Base-by-base conservation (phyloP, 2,113 vertebrate genomes). In the Crotalus helleri region DNA sequence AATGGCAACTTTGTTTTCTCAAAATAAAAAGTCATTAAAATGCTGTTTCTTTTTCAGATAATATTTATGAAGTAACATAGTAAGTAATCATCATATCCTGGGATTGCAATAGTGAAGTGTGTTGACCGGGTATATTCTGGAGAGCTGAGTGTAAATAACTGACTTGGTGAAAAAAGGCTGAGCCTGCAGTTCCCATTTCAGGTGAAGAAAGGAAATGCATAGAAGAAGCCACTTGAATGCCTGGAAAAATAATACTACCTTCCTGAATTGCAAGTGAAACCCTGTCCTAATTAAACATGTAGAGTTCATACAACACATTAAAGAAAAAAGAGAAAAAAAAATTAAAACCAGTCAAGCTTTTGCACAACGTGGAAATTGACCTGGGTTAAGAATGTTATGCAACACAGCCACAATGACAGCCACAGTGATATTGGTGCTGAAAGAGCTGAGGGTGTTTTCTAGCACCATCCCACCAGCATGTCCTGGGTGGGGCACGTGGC, bases 1-100 rank as follows among this genome's bases (percentile, higher is more conserved):
- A 29, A 87, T 26, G 11, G 10, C 44, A 55, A 49, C n/a, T 85
- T 19, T 87, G 29, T 33, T 92, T 74, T 33, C 12, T 54, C 58
- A 46, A 2, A 29, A 33, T 13, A 5, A 19, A 26, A 88, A 69
- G 49, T 26, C 23, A 23, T 21, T 17, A 29, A 12, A 13, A 46
- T 9, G 0, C 15, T 92, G 55, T 0, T 49, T 92, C 74, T 90
- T 8, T 89, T 81, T 54, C 94, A 97, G 97, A 88, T 15, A 1
- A 17, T 58, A 3, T 46, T 53, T 96, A 94, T 24, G 92, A 94
- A 94, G 95, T 96, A 12, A 26, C 74, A 81, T 96, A 96, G 97
- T 97, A 85, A 97, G 97, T 97, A 23, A 1, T 1, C 39, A 58
- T 87, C 61, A 91, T 74, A 0, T 26, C 17, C 13, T 49, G 87